Base-by-base conservation (phyloP, 2,797 vertebrate genomes). In the Manis javanica region DNA sequence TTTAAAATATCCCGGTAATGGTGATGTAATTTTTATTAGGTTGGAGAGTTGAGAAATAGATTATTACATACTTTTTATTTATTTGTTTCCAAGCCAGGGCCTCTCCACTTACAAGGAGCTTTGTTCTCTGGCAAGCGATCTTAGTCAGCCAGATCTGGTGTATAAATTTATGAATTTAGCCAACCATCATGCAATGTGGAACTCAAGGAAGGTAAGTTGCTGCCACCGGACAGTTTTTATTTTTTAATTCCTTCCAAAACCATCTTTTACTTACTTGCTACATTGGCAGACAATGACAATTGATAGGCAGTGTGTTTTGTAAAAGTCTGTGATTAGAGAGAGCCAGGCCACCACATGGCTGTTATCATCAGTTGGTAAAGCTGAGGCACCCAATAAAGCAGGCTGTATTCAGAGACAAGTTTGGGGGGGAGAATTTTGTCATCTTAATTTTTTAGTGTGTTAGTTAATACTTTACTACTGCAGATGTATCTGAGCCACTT, bases 161-260 rank as follows among this genome's bases (percentile, higher is more conserved):
- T 99, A 99, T 98, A 99, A 99, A 98, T 99, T 99, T 98, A 99
- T 99, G 99, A 99, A 99, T 98, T 98, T 99, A 96, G 99, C 99
- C 95, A 99, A 99, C 98, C 99, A 99, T 98, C 99, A 99, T 57
- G 99, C 99, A 89, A 99, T 99, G 99, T 99, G 99, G 99, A 99
- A 99, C 98, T 99, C 99, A 26, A 99, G 99, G 97, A 99, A 99
- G 99, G 99, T 99, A 98, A 98, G 95, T 93, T 68, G 26, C 61
- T 96, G 7, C 57, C 19, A 49, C 37, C 53, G 26, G 66, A 59
- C 23, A 69, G 39, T 68, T 93, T 69, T 69, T 49, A 37, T 39
- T 72, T 86, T 91, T 92, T 55, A 29, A 13, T 84, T 88, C 46
- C 26, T 51, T 91, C n/a, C 21, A 59, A 42, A 90, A 64, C 42